A percentile compares a stretch with the other conserved stretches of the same genome.
Conservation (phyloP, 2,797 vertebrate genomes). For the Spinus olivaceus region DNA sequence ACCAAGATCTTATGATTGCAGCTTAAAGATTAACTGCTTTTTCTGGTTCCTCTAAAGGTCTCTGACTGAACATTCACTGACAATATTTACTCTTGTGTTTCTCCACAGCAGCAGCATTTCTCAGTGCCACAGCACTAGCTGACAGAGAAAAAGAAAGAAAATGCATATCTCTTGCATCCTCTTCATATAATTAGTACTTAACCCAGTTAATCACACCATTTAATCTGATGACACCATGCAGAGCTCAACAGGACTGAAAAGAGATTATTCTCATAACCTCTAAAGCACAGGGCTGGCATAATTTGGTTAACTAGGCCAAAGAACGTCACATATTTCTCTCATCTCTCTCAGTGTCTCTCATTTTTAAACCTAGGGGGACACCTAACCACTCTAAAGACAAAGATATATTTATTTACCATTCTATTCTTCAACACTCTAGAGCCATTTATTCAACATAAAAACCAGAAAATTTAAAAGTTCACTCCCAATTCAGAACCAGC, state of each 20-base stretch:
- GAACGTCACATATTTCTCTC: background rate
- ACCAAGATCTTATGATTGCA: background rate
- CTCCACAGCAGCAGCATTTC: background rate
- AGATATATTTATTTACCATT: background rate
- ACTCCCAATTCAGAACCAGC: background rate
- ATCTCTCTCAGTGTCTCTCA: background rate
- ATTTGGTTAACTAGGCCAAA: background rate
- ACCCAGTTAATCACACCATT: background rate
- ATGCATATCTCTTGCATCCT: background rate
- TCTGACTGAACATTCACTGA: background rate
- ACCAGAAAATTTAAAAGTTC: background rate
- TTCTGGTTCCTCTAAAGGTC: background rate
- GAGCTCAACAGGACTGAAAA: background rate
- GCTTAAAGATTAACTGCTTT: background rate
- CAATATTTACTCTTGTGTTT: background rate
- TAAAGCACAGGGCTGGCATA: background rate
- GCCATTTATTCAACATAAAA: background rate
- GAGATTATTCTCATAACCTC: background rate
- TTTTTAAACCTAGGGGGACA: background rate
- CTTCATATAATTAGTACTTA: slow-evolving; percentile 7
- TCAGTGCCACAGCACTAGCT: background rate
- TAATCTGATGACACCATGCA: slow-evolving; percentile 6
- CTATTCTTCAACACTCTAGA: background rate
- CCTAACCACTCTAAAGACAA: background rate
- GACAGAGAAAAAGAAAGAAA: background rate